phyloP scores from a whole-genome alignment of 2,113 vertebrate species.

The Stigmatopora argus region DNA sequence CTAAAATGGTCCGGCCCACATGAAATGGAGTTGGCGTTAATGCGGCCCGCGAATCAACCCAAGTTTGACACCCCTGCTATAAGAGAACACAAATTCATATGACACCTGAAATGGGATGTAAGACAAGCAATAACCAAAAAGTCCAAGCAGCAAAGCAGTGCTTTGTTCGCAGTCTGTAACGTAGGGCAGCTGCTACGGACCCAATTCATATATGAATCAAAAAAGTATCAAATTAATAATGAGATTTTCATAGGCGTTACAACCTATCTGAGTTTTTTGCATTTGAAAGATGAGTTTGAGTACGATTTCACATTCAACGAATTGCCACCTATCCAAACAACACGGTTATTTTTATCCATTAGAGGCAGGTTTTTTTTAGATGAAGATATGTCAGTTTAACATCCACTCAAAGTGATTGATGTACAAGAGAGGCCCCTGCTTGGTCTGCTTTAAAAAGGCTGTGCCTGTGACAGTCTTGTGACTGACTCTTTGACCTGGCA shows the following conservation, averaged over 20 bases:
- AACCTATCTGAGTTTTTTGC: not conserved
- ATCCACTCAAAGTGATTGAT: conserved; percentile 37
- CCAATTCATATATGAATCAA: too few relatives aligned
- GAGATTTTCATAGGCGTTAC: not conserved
- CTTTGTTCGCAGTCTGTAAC: too few relatives aligned
- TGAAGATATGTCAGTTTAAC: conserved; percentile 19
- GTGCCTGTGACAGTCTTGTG: conserved; percentile 30
- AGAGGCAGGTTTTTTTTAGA: conserved; percentile 9
- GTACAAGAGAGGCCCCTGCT: conserved; percentile 26
- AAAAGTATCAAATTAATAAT: not conserved
- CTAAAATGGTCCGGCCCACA: too few relatives aligned
- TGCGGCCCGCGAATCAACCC: too few relatives aligned
- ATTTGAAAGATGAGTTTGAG: not conserved
- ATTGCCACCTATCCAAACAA: conserved; percentile 9
- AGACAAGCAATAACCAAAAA: too few relatives aligned
- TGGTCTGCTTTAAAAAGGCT: conserved; percentile 30
- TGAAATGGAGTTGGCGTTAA: too few relatives aligned
- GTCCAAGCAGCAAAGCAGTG: too few relatives aligned
- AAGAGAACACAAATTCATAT: too few relatives aligned
- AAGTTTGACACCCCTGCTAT: too few relatives aligned
- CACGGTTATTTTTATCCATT: conserved; percentile 25
- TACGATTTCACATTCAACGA: not conserved
- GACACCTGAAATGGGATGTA: too few relatives aligned
- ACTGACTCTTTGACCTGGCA: conserved; percentile 34
- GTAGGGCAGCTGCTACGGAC: too few relatives aligned